Evolutionary conservation across 2,797 vertebrate genomes (phyloP).

Genomic region (Arrhamphus sclerolepis): DNA sequence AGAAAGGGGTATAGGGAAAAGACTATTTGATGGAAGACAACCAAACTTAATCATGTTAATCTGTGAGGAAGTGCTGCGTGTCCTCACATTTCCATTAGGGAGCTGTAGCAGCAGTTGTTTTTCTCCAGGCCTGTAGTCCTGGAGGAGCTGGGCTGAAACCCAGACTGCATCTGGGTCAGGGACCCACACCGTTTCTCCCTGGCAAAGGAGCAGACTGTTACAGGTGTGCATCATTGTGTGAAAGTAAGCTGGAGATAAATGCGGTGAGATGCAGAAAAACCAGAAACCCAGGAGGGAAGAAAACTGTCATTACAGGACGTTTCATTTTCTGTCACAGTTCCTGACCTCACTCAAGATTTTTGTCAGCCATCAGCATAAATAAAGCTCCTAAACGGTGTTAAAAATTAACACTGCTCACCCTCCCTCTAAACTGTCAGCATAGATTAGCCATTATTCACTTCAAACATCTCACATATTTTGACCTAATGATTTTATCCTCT

Average conservation of each 20-base stretch:
- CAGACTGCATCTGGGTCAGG: conserved; percentile 82
- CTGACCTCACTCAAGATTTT: conserved; percentile 52
- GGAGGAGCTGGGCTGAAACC: conserved; percentile 77
- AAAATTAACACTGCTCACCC: conserved; percentile 82
- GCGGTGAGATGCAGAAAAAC: too few species aligned
- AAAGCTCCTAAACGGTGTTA: conserved; percentile 75
- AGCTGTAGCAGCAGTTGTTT: conserved; percentile 71
- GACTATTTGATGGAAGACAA: too few species aligned
- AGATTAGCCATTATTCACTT: conserved; percentile 58
- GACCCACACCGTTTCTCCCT: conserved; percentile 84
- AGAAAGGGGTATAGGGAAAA: neutral
- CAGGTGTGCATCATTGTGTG: neutral
- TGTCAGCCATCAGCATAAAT: conserved; percentile 82
- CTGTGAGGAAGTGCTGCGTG: neutral
- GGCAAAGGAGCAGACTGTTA: conserved; percentile 17
- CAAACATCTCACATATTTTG: neutral
- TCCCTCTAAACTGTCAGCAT: conserved; percentile 21
- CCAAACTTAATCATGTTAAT: neutral
- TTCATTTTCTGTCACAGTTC: conserved; percentile 25
- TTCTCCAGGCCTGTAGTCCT: conserved; percentile 75
- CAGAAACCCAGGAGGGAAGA: neutral
- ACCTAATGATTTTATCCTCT: neutral
- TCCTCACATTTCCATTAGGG: conserved; percentile 76
- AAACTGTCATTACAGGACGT: conserved; percentile 6
- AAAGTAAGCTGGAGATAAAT: neutral